These are phyloP conservation scores for Pomacea canaliculata DNA, from an alignment of 2,888 invertebrate species.

Conservation along the genomic window DNA sequence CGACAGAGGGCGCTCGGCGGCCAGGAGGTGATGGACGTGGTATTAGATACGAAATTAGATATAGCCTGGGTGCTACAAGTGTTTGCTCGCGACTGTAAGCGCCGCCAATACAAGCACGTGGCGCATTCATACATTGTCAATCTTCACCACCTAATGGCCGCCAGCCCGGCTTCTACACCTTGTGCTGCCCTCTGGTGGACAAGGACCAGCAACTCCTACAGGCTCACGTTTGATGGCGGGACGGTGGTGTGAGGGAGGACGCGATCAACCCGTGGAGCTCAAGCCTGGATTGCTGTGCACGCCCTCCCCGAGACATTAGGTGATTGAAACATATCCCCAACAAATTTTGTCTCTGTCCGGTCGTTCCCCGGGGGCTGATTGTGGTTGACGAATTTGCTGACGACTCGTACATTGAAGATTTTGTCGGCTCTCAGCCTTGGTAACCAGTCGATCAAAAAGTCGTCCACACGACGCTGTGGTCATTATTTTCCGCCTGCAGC, in stretches of 20 bases:
- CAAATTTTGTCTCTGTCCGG: neutral
- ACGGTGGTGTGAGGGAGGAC: too few species aligned
- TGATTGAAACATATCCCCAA: slow-evolving; percentile 2
- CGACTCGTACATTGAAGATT: too few species aligned
- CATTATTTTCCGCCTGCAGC: too few species aligned
- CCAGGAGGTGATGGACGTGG: neutral
- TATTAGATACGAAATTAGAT: slow-evolving; percentile 6
- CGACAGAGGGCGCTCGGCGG: neutral
- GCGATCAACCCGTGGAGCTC: too few species aligned
- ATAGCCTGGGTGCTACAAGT: neutral
- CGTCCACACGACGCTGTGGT: too few species aligned
- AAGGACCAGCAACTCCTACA: neutral
- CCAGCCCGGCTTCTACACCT: neutral
- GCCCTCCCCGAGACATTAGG: too few species aligned
- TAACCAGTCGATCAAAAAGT: too few species aligned
- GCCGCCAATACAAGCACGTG: neutral
- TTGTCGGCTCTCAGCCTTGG: too few species aligned
- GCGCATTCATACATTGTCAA: neutral
- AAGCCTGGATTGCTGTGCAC: too few species aligned
- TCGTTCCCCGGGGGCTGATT: too few species aligned
- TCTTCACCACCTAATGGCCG: neutral
- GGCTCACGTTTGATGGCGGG: neutral
- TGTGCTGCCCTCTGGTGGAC: neutral
- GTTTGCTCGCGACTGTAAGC: neutral
- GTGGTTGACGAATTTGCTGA: too few species aligned